Evolutionary conservation across 2,113 vertebrate species (phyloP).

Genomic region (Rhinogobius similis): DNA sequence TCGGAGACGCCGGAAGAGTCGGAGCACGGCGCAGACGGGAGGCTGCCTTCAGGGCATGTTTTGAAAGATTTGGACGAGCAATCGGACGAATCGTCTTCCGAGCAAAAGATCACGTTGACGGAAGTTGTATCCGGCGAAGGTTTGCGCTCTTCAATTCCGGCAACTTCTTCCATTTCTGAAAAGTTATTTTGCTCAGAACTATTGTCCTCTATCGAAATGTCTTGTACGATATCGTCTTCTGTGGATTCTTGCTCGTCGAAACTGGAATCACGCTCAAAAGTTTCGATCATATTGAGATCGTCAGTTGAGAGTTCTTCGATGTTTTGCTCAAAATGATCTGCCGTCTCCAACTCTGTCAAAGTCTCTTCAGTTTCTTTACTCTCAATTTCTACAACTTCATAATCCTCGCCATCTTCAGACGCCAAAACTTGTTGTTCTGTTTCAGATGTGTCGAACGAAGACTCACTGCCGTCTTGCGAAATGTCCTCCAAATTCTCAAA

Average conservation of each 20-base stretch:
- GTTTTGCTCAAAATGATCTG: neutral
- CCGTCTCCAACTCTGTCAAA: neutral
- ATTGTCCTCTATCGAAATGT: conserved; percentile 6
- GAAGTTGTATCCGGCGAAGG: conserved; percentile 13
- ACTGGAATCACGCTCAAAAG: neutral
- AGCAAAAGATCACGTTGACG: conserved; percentile 20
- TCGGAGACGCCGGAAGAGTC: conserved; percentile 60
- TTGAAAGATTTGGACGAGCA: conserved; percentile 68
- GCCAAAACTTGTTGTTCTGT: neutral
- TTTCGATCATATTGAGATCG: neutral
- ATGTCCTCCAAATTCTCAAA: neutral
- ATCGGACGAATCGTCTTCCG: conserved; percentile 61
- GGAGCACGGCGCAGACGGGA: conserved; percentile 40
- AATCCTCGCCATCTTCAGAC: neutral
- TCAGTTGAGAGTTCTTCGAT: neutral
- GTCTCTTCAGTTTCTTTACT: neutral
- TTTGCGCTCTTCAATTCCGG: conserved; percentile 27
- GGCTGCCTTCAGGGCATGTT: conserved; percentile 51
- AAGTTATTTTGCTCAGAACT: neutral
- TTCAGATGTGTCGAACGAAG: neutral
- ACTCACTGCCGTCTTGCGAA: too few relatives aligned
- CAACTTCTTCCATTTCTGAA: conserved; percentile 3
- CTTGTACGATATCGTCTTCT: neutral
- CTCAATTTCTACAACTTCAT: neutral
- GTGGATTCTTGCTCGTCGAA: neutral